Evolutionary conservation across 2,888 invertebrate species (phyloP), one percentile per base, ranked within the genome.

Genomic region (Lydus trimaculatus): DNA sequence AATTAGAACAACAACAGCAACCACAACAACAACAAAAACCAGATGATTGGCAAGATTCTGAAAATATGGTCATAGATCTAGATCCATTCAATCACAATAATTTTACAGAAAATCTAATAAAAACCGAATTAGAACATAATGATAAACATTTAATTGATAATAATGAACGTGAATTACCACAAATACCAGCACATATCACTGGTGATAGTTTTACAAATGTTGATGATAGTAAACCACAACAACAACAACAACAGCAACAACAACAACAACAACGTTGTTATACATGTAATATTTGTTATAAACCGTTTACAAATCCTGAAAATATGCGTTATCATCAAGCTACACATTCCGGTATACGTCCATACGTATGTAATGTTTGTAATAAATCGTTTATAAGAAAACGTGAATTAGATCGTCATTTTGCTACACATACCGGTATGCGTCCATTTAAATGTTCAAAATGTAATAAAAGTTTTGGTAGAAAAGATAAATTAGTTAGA

Each of bases 381-480:
- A 88, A 87, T 64, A 91, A 91, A 80, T 87, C 90, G 8, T 93
- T 93, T 79, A 86, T 90, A 36, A 85, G 92, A 1, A 91, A 92
- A 82, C 87, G 92, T 56, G 92, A 93, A 82, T 83, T 92, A 11
- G 91, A 92, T 73, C 86, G 92, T 0, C 93, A 93, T 83, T 87
- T 89, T 17, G 87, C 89, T 0, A 87, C 91, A 0, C 92, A 92
- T 82, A 88, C 91, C 52, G 92, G 89, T 0, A 87, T 90, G 83
- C 90, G 91, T 75, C 89, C 91, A 1, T 91, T 91, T 78, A 89
- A 90, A 63, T 93, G 93, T 80, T 87, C 86, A 62, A 87, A 89
- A 66, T 92, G 92, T 83, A 89, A 90, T 72, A 91, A 91, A 76
- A 88, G 89, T 73, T 91, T 91, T 80, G 90, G 89, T 48, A 87